Percentiles rank a stretch among this genome's conserved stretches.
Evolutionary conservation across 2,797 vertebrate species (phyloP).

Genomic region (Eurystomus glaucurus): DNA sequence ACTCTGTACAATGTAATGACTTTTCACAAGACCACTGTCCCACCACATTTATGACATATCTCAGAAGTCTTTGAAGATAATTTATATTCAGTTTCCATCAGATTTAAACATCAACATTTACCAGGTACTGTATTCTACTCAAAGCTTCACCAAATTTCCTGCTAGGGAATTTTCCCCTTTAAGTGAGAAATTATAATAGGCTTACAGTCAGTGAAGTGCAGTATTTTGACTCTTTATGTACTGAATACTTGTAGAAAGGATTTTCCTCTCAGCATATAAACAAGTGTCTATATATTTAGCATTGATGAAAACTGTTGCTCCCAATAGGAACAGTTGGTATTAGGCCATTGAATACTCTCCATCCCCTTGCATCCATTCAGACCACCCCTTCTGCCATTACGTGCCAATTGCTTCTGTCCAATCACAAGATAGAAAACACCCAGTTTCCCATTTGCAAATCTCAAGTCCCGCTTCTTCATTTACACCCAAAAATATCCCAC

Average conservation of each 20-base stretch:
- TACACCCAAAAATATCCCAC: background rate
- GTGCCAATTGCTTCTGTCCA: background rate
- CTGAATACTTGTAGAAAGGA: background rate
- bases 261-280: background rate
- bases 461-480: background rate
- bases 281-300: background rate
- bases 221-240: background rate
- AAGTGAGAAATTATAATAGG: background rate
- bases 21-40: slow-evolving; percentile 29
- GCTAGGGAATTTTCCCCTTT: background rate
- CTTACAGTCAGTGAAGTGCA: background rate
- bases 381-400: background rate
- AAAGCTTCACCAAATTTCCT: background rate
- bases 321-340: background rate
- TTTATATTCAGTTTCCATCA: background rate
- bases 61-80: background rate
- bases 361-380: background rate
- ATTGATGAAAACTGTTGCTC: background rate
- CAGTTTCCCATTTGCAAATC: background rate
- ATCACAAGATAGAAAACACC: background rate
- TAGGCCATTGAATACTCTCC: background rate
- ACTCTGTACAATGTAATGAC: background rate
- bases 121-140: background rate
- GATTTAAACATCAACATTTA: background rate
- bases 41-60: background rate